phyloP scores from a whole-genome alignment of 2,888 invertebrate species.

The Argynnis bischoffii region DNA sequence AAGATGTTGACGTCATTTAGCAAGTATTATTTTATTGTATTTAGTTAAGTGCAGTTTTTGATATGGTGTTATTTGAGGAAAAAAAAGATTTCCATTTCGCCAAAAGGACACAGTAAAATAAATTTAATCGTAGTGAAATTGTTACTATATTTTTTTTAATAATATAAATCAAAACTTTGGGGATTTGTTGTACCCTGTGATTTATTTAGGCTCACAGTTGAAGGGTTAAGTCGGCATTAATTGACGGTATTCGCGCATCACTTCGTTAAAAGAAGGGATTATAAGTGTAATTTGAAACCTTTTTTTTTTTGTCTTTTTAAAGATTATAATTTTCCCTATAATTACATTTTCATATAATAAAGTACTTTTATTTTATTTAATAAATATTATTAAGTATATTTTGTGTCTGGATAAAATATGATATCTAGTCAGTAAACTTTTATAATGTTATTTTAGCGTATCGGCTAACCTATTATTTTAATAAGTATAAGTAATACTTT shows the following conservation, averaged over 20 bases:
- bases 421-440: too few relatives aligned
- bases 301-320: conserved; percentile 52
- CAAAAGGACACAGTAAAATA: neutral
- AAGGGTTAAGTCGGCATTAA: conserved; percentile 68
- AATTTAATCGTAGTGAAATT: neutral
- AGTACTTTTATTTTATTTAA: too few relatives aligned
- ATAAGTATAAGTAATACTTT: too few relatives aligned
- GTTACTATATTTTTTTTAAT: neutral
- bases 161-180: conserved; percentile 38
- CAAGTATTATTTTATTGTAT: too few relatives aligned
- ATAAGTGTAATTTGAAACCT: conserved; percentile 60
- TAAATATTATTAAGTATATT: too few relatives aligned
- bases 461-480: too few relatives aligned
- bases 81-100: too few relatives aligned
- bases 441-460: too few relatives aligned
- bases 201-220: conserved; percentile 58
- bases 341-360: too few relatives aligned
- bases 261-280: conserved; percentile 44
- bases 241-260: conserved; percentile 57
- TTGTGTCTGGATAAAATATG: too few relatives aligned
- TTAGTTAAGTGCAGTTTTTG: too few relatives aligned
- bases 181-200: conserved; percentile 42
- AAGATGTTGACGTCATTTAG: neutral
- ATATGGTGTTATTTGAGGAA: too few relatives aligned
- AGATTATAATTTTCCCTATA: conserved; percentile 6